Conservation (phyloP, 2,113 vertebrate species). For the Peromyscus polionotus region DNA sequence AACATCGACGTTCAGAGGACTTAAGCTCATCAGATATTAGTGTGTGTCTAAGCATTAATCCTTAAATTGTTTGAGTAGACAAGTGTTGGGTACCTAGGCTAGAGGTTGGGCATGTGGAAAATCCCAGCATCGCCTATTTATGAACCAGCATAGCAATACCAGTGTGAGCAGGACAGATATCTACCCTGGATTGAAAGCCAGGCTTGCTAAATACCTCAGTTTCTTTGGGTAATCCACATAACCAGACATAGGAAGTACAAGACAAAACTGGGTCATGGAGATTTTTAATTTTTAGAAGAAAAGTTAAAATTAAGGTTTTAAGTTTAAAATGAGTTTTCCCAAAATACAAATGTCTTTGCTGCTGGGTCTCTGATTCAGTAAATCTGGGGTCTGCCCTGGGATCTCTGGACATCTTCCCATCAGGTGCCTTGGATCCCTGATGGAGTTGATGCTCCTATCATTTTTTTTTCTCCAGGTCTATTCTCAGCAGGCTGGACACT, state of each 20-base stretch:
- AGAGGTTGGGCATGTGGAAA: not conserved
- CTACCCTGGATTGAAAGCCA: not conserved
- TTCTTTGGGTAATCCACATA: not conserved
- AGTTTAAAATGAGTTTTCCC: not conserved
- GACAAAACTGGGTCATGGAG: not conserved
- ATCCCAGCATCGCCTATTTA: not conserved
- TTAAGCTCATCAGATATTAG: not conserved
- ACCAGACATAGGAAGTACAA: not conserved
- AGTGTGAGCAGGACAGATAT: not conserved
- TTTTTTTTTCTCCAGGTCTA: not conserved
- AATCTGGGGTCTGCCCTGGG: not conserved
- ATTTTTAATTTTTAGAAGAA: constrained; percentile 3
- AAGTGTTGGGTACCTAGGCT: not conserved
- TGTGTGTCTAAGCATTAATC: not conserved
- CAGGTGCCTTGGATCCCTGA: not conserved
- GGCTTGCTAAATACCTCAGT: not conserved
- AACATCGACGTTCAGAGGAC: not conserved
- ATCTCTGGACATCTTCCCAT: not conserved
- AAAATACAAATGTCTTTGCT: not conserved
- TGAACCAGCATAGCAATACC: not conserved
- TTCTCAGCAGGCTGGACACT: not conserved
- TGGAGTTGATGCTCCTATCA: not conserved
- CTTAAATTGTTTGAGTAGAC: not conserved
- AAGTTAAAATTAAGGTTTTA: constrained; percentile 23
- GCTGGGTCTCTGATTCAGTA: not conserved